These are phyloP conservation scores for Ophion slaviceki DNA, from an alignment of 2,888 invertebrate species.

Conservation along the genomic window DNA sequence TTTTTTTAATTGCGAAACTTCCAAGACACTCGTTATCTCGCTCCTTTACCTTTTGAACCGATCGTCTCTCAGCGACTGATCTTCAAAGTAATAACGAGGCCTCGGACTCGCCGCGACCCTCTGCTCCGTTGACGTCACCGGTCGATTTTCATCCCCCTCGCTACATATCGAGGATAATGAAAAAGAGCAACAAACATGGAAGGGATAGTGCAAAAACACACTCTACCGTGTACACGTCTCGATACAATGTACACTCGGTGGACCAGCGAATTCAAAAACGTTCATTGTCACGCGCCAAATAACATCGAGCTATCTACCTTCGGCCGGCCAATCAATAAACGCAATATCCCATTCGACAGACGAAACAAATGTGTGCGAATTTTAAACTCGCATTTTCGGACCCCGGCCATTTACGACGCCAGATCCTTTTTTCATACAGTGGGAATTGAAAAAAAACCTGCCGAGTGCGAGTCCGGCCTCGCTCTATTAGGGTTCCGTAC, in stretches of 20 bases:
- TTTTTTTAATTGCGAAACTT: slow-evolving; percentile 28
- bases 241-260: neutral
- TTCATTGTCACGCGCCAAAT: slow-evolving; percentile 31
- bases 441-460: neutral
- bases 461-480: no score
- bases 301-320: slow-evolving; percentile 22
- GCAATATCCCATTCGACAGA: slow-evolving; percentile 15
- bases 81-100: slow-evolving; percentile 66
- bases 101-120: slow-evolving; percentile 68
- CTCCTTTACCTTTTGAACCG: slow-evolving; percentile 70
- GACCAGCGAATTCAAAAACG: slow-evolving; percentile 28
- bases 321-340: slow-evolving; percentile 26
- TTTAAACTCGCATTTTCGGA: neutral
- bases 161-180: slow-evolving; percentile 19
- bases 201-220: slow-evolving; percentile 24
- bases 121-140: slow-evolving; percentile 73
- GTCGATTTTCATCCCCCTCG: slow-evolving; percentile 55
- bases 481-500: no score
- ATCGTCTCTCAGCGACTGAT: slow-evolving; percentile 73
- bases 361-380: neutral
- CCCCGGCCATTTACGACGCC: neutral
- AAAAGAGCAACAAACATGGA: slow-evolving; percentile 17
- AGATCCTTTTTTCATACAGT: neutral
- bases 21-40: slow-evolving; percentile 38
- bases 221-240: neutral